Evolutionary conservation across 1,140 invertebrate genomes (phyloP).

Genomic region (Eriocheir sinensis): DNA sequence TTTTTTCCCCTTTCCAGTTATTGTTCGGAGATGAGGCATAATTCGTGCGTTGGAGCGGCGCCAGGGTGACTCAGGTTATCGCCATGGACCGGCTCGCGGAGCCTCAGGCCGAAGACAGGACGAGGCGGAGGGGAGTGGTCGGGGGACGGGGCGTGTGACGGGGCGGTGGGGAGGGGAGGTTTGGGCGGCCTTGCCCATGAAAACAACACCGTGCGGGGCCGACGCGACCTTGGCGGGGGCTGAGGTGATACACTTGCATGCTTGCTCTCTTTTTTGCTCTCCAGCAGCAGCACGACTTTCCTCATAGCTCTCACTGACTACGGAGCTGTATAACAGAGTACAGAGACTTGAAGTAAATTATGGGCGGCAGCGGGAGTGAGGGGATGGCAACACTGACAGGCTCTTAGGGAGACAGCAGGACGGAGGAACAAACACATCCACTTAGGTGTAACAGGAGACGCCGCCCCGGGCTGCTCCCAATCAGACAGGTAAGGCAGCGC

Average conservation of each 20-base stretch:
- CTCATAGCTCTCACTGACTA: background rate
- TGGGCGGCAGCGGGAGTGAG: background rate
- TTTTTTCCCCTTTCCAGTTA: background rate
- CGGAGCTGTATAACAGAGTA: background rate
- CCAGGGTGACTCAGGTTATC: constrained; percentile 13
- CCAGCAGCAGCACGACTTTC: background rate
- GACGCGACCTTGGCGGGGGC: background rate
- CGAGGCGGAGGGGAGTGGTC: too few relatives aligned
- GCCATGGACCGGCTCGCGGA: background rate
- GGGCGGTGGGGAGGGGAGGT: background rate
- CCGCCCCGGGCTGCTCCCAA: background rate
- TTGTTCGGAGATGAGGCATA: background rate
- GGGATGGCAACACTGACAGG: background rate
- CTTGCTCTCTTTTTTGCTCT: background rate
- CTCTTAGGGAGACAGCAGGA: background rate
- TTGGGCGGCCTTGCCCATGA: background rate
- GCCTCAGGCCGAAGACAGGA: background rate
- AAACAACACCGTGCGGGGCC: constrained; percentile 9
- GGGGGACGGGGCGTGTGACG: too few relatives aligned
- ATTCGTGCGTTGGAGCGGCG: background rate
- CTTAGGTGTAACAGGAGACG: constrained; percentile 5
- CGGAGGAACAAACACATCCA: background rate
- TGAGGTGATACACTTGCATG: background rate
- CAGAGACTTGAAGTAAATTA: too few relatives aligned
- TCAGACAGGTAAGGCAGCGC: background rate